Evolutionary conservation across 64 coral and sea anemone species (phyloP).

Genomic region (Astreopora myriophthalma): DNA sequence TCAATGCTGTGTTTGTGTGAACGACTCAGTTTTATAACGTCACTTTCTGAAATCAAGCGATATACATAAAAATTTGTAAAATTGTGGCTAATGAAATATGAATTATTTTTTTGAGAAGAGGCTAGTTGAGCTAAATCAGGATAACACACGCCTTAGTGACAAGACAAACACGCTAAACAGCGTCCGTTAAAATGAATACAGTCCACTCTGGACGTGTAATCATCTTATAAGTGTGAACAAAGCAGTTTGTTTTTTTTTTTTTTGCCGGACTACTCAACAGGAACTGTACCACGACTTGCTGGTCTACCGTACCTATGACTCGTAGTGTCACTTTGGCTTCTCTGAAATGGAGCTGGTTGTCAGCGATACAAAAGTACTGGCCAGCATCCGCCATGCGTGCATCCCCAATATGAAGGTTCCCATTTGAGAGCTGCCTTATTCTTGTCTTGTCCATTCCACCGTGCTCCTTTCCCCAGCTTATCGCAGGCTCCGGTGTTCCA

Average conservation of each 20-base stretch:
- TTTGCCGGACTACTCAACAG: neutral
- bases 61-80: too few species aligned
- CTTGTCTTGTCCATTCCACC: neutral
- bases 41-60: neutral
- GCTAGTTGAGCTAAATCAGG: too few species aligned
- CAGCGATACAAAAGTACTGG: neutral
- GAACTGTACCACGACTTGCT: neutral
- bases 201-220: too few species aligned
- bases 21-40: constrained; percentile 7
- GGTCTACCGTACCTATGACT: neutral
- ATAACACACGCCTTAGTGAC: too few species aligned
- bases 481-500: neutral
- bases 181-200: too few species aligned
- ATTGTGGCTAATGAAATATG: too few species aligned
- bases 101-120: too few species aligned
- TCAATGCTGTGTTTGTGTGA: constrained; percentile 2
- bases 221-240: too few species aligned
- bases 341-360: neutral
- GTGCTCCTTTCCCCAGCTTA: neutral
- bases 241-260: too few species aligned
- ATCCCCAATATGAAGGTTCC: neutral
- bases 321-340: neutral
- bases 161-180: too few species aligned
- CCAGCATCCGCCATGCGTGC: neutral
- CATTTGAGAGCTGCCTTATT: neutral